Evolutionary conservation across 2,888 invertebrate genomes (phyloP).

Genomic region (Dysmachus trigonus): DNA sequence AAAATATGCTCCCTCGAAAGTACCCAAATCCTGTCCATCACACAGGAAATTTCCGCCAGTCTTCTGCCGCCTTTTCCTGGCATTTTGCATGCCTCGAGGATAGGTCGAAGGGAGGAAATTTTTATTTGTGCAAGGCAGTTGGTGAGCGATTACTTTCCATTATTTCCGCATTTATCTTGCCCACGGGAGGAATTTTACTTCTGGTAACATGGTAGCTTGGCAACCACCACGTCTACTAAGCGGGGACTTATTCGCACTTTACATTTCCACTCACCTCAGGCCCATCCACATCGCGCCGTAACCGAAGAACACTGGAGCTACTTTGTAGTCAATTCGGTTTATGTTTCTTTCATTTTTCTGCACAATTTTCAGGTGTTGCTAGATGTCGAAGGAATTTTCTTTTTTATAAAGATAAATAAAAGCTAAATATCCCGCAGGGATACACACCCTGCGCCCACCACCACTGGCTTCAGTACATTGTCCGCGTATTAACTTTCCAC

Average conservation of each 20-base stretch:
- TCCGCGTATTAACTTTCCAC: conserved; percentile 23
- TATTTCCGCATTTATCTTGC: conserved; percentile 43
- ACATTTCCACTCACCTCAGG: neutral
- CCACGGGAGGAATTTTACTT: conserved; percentile 33
- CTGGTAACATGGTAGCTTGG: neutral
- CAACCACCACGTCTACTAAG: conserved; percentile 12
- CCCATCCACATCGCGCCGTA: neutral
- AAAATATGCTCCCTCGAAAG: conserved; percentile 7
- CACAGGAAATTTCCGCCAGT: neutral
- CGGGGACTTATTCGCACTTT: neutral
- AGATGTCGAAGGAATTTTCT: neutral
- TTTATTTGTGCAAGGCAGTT: conserved; percentile 10
- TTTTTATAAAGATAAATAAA: conserved; percentile 7
- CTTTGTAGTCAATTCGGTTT: neutral
- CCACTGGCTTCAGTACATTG: neutral
- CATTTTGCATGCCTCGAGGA: neutral
- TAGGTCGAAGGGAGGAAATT: neutral
- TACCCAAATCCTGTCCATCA: neutral
- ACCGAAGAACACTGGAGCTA: neutral
- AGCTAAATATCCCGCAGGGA: conserved; percentile 45
- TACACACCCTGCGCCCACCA: neutral
- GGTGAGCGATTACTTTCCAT: conserved; percentile 43
- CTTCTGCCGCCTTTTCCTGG: neutral
- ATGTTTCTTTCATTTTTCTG: neutral
- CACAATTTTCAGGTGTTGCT: conserved; percentile 24